These are phyloP conservation scores for Spilosoma lubricipeda DNA, from an alignment of 2,888 invertebrate species.

Conservation along the genomic window DNA sequence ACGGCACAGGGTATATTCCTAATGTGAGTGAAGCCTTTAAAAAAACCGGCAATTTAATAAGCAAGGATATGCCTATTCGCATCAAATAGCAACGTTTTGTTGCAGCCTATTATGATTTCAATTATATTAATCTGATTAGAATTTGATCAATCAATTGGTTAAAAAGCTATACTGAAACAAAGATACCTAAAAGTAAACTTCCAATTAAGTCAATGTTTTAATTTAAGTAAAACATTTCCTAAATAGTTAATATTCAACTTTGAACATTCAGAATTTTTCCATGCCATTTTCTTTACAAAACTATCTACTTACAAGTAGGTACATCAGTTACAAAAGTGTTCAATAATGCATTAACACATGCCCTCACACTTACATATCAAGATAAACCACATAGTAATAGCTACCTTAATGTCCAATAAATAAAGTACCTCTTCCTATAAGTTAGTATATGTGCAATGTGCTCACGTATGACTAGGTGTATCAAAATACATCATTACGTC, in stretches of 20 bases:
- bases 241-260: background rate
- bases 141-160: too few relatives aligned
- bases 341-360: background rate
- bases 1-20: too few relatives aligned
- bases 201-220: too few relatives aligned
- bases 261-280: background rate
- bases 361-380: background rate
- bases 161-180: too few relatives aligned
- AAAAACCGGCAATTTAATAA: too few relatives aligned
- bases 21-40: too few relatives aligned
- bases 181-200: too few relatives aligned
- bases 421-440: background rate
- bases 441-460: background rate
- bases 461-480: constrained; percentile 26
- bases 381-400: background rate
- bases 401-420: background rate
- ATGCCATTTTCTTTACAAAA: background rate
- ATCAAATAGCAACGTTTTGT: too few relatives aligned
- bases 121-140: too few relatives aligned
- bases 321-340: background rate
- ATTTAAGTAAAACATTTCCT: background rate
- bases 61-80: too few relatives aligned
- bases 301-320: background rate
- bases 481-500: constrained; percentile 58
- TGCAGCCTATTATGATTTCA: too few relatives aligned